Evolutionary conservation across 2,888 invertebrate species (phyloP), one percentile per base, ranked within the genome.

Genomic region (Teinopalpus imperialis): DNA sequence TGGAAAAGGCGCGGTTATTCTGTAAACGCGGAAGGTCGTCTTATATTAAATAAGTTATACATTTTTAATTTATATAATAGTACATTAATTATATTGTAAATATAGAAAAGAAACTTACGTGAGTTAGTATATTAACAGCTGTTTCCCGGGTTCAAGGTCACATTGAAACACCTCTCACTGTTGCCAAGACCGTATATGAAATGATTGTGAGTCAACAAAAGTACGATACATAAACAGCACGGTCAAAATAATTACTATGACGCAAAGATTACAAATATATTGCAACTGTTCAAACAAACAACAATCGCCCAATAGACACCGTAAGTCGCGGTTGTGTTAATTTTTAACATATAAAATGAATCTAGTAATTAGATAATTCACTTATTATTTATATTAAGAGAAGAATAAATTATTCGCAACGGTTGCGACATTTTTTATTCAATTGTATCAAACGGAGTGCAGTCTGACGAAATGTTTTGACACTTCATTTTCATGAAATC

Each of bases 241-340:
- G 66, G 79, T 81, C 86, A 85, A 83, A 79, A 73, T 76, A 78
- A 76, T 77, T 70, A 66, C 8, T 30, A 53, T 85, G 86, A 85
- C 85, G 82, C 71, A 78, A 80, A 74, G 64, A 59, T 59, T 66
- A 67, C 63, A 65, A 64, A 66, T 71, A 66, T 67, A 59, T 63
- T 61, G 60, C 78, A 81, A 74, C 73, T 80, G 76, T 65, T 61
- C 60, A 72, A 78, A 78, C 70, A 74, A 59, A 53, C 51, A 42
- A 31, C 34, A n/a, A n/a, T n/a, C n/a, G n/a, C n/a, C n/a, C 29
- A 32, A 36, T 23, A 24, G 8, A 16, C 7, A 14, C 18, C 13
- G 14, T n/a, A 16, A 21, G 14, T 10, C 14, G 6, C 16, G 18
- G 16, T 37, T 18, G 10, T 14, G 18, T n/a, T n/a, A n/a, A n/a